Evolutionary conservation across 2,113 vertebrate species (phyloP).

Genomic region (Ictidomys tridecemlineatus): DNA sequence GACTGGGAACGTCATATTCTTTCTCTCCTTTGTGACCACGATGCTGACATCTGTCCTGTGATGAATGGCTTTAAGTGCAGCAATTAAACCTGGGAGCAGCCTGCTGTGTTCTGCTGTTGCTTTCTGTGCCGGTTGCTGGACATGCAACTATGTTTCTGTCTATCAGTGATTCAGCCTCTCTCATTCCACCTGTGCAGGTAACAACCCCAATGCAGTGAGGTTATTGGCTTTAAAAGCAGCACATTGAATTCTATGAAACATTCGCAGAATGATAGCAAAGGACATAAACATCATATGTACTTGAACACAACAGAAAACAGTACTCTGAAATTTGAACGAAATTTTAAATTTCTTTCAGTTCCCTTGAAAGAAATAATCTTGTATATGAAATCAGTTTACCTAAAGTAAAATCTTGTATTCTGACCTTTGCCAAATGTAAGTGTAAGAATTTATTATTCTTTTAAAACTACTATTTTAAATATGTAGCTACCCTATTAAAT

Average conservation of each 20-base stretch:
- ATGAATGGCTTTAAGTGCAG: not conserved
- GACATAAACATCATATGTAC: not conserved
- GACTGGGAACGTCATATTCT: not conserved
- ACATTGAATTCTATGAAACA: constrained; percentile 5
- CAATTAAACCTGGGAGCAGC: not conserved
- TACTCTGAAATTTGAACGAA: not conserved
- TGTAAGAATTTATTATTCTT: not conserved
- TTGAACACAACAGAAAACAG: constrained; percentile 10
- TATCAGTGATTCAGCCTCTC: not conserved
- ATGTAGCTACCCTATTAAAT: not conserved
- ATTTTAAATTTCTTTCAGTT: not conserved
- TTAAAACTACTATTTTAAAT: not conserved
- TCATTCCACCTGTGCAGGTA: not conserved
- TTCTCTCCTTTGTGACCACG: not conserved
- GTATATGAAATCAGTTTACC: not conserved
- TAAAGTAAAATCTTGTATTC: not conserved
- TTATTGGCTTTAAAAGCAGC: not conserved
- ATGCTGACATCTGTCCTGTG: not conserved
- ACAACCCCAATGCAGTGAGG: no score
- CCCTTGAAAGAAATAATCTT: not conserved
- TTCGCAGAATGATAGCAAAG: not conserved
- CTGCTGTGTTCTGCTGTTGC: not conserved
- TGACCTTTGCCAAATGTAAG: not conserved
- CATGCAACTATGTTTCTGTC: not conserved
- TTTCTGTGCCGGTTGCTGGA: not conserved